A percentile compares a stretch with the other conserved stretches of the same genome.
Conservation (phyloP, 1,140 invertebrate genomes). For the Drosophila sechellia region DNA sequence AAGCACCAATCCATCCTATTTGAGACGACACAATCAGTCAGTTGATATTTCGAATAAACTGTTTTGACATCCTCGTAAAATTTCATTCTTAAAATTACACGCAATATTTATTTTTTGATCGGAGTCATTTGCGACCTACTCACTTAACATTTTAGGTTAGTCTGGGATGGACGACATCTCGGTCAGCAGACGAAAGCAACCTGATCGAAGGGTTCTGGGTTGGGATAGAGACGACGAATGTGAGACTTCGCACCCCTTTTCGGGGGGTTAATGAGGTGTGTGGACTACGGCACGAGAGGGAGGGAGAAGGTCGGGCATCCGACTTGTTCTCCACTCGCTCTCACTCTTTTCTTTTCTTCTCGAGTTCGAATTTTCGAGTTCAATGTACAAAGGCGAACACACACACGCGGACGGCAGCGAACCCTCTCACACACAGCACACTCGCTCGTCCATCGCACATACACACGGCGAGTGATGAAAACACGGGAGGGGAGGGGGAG, state of each 20-base stretch:
- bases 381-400: slow-evolving; percentile 69
- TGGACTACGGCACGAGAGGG: neutral
- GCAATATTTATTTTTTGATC: too few relatives aligned
- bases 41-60: too few relatives aligned
- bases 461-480: slow-evolving; percentile 5
- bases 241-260: slow-evolving; percentile 11
- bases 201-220: neutral
- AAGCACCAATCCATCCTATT: too few relatives aligned
- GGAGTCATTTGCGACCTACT: too few relatives aligned
- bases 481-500: neutral
- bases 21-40: too few relatives aligned
- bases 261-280: neutral
- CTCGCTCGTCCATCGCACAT: slow-evolving; percentile 1
- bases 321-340: slow-evolving; percentile 11
- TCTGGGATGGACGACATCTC: neutral
- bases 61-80: too few relatives aligned
- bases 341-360: slow-evolving; percentile 11
- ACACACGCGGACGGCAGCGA: slow-evolving; percentile 14
- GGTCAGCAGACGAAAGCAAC: neutral
- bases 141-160: neutral
- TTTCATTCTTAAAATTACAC: too few relatives aligned
- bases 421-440: slow-evolving; percentile 12
- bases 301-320: slow-evolving; percentile 5
- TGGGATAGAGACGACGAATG: neutral
- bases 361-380: slow-evolving; percentile 52